phyloP scores from a whole-genome alignment of 2,888 invertebrate species.

The Anarsia innoxiella region DNA sequence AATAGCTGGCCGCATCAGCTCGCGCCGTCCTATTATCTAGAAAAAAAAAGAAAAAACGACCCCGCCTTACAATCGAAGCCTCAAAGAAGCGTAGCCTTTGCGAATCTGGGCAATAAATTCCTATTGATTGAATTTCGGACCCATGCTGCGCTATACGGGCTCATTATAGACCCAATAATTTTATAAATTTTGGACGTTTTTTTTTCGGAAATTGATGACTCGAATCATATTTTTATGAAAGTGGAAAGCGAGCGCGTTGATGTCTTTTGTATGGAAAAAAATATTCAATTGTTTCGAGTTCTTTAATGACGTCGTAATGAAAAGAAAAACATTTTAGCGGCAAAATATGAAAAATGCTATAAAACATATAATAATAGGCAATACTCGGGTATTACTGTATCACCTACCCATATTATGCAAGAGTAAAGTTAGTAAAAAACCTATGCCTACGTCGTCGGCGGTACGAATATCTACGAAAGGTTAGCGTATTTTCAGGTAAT shows the following conservation, averaged over 20 bases:
- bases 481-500: too few relatives aligned
- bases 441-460: too few relatives aligned
- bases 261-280: slow-evolving; percentile 25
- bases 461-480: too few relatives aligned
- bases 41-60: slow-evolving; percentile 31
- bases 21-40: slow-evolving; percentile 60
- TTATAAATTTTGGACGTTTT: slow-evolving; percentile 39
- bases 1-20: slow-evolving; percentile 53
- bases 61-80: slow-evolving; percentile 50
- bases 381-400: too few relatives aligned
- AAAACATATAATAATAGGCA: too few relatives aligned
- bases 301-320: too few relatives aligned
- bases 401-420: too few relatives aligned
- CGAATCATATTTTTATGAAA: not conserved
- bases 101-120: slow-evolving; percentile 72
- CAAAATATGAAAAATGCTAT: too few relatives aligned
- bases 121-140: slow-evolving; percentile 71
- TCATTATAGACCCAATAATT: slow-evolving; percentile 65
- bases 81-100: slow-evolving; percentile 63
- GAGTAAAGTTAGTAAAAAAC: too few relatives aligned
- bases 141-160: slow-evolving; percentile 71
- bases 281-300: too few relatives aligned
- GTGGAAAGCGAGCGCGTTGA: slow-evolving; percentile 29
- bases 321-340: too few relatives aligned
- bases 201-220: slow-evolving; percentile 7